Conservation (phyloP, 1,140 invertebrate species). For the Anastrepha ludens region DNA sequence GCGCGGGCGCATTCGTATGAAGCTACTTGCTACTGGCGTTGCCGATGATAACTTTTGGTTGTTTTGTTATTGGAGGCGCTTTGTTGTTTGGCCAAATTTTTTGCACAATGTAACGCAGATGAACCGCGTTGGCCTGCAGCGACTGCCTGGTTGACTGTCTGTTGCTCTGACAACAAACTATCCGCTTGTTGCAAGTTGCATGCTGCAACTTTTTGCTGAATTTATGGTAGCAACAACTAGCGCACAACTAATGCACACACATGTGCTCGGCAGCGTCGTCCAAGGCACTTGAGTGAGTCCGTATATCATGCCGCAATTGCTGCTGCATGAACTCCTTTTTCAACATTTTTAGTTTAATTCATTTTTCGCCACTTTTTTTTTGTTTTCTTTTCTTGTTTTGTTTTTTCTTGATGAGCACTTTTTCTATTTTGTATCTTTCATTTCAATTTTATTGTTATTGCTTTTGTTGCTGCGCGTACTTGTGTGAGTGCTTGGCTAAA, state of each 20-base stretch:
- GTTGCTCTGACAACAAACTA: conserved; percentile 19
- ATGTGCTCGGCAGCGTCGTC: neutral
- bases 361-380: conserved; percentile 37
- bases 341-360: conserved; percentile 49
- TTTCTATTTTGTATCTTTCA: neutral
- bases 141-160: neutral
- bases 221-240: conserved; percentile 31
- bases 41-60: conserved; percentile 4
- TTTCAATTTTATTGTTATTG: conserved; percentile 12
- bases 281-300: neutral
- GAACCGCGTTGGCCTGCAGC: conserved; percentile 33
- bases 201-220: conserved; percentile 38
- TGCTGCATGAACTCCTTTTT: conserved; percentile 48
- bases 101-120: conserved; percentile 23
- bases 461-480: neutral
- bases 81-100: conserved; percentile 39
- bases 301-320: conserved; percentile 50
- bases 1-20: conserved; percentile 20
- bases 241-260: neutral
- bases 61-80: neutral
- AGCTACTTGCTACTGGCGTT: conserved; percentile 32
- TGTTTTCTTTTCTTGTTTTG: neutral
- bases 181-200: neutral
- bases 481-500: neutral
- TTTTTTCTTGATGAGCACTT: neutral